Base-by-base conservation (phyloP, 2,113 vertebrate species). In the Ardeotis arabs region DNA sequence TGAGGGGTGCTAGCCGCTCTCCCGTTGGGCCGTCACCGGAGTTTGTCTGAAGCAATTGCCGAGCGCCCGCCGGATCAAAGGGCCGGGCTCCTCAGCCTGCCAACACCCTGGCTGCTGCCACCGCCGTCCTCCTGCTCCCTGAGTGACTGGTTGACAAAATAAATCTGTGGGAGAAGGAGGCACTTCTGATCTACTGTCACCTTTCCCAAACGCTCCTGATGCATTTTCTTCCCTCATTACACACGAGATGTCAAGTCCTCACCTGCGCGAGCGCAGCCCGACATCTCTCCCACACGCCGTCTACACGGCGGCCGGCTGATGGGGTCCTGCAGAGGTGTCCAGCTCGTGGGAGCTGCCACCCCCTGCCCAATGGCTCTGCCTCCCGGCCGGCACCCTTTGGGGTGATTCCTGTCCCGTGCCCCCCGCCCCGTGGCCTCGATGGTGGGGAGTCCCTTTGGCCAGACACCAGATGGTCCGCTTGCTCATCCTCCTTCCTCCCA, bases 181-280 rank as follows among this genome's bases (percentile, higher is more conserved):
- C 66, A 72, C 62, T 96, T 97, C 91, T 98, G 97, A 98, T 97
- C 97, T 59, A 91, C 88, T 95, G 96, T 97, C 97, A 93, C 91
- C 93, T 94, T 56, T 79, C 87, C 89, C 97, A 96, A 98, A 89
- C 20, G 96, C 95, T 90, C 87, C 87, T 96, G 95, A 97, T 95
- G 95, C 82, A 22, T 95, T 97, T 98, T 96, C 96, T 97, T 80
- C 97, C 96, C 97, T 97, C 95, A 95, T 96, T 97, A 96, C 90
- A 82, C 41, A 44, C 0, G 31, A 95, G 87, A 33, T 95, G 84
- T 95, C 97, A 96, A 73, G 91, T 87, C 77, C 94, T 97, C 83
- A 82, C 95, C 91, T 73, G 59, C 16, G 58, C 88, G 83, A 83
- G 96, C 17, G 52, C 84, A 41, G 1, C 83, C 87, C 56, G 55